Base-by-base conservation (phyloP, 2,113 vertebrate species). In the Bubalus kerabau region DNA sequence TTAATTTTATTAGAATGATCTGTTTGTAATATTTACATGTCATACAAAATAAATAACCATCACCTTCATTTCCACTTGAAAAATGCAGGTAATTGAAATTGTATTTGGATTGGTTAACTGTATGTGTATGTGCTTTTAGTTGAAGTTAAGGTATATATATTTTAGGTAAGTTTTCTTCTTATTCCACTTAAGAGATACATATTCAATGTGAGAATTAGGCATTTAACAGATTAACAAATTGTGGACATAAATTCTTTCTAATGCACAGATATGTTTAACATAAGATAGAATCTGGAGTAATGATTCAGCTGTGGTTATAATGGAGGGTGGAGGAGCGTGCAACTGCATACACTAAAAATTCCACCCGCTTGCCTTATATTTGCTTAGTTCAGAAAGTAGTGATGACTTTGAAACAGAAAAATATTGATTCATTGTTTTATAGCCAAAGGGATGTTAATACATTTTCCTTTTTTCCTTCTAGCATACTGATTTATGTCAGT, bases 401-500 rank as follows among this genome's bases (percentile, higher is more conserved):
- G 67, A 64, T 96, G 95, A 43, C 67, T 97, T 94, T 94, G 95
- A 98, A 98, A 71, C 88, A 97, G 95, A 91, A 97, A 78, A 95
- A 78, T 97, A 97, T 98, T 98, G 98, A 98, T 98, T 95, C 62
- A 84, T 97, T 30, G 15, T 98, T 43, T 97, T 98, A 60, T 80
- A 95, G 93, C 98, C 90, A 56, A 87, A 97, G n/a, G 82, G 92
- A 94, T 98, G 97, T 96, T 99, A 98, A 99, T 97, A 95, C 56
- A 36, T 92, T 97, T 98, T 96, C 95, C 83, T 94, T 94, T 98
- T 98, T 98, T 97, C 98, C 98, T 97, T 98, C 95, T 98, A 99
- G 99, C 99, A 99, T 98, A 99, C 99, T 98, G 99, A 99, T 99
- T 99, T 99, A 98, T 99, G 99, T 99, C 99, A 99, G 99, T 99